Evolutionary conservation across 2,888 invertebrate species (phyloP).

Genomic region (Allygus modestus): DNA sequence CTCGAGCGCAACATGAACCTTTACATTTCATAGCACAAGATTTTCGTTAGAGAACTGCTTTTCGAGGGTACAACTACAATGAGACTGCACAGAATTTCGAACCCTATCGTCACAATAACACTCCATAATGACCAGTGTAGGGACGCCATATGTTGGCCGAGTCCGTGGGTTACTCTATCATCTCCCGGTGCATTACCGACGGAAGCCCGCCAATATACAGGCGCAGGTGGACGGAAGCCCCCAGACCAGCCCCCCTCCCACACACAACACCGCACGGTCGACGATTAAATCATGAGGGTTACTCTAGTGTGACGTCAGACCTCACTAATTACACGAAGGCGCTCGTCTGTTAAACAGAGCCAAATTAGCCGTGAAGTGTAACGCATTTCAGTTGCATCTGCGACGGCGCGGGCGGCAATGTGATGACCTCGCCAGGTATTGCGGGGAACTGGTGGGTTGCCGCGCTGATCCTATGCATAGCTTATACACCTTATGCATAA

Average conservation of each 20-base stretch:
- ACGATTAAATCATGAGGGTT: conserved; percentile 46
- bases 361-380: conserved; percentile 51
- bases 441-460: neutral
- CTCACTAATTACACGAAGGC: conserved; percentile 38
- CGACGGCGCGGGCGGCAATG: neutral
- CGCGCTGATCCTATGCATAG: too few relatives aligned
- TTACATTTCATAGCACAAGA: too few relatives aligned
- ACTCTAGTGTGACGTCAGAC: conserved; percentile 44
- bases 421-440: neutral
- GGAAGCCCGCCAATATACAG: conserved; percentile 21
- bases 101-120: neutral
- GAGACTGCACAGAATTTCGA: too few relatives aligned
- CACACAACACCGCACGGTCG: neutral
- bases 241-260: neutral
- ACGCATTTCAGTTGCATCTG: conserved; percentile 1
- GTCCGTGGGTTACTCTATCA: conserved; percentile 17
- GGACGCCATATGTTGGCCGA: conserved; percentile 14
- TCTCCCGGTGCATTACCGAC: conserved; percentile 35
- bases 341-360: conserved; percentile 46
- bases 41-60: too few relatives aligned
- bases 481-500: too few relatives aligned
- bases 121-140: neutral
- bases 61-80: too few relatives aligned
- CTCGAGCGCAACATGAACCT: too few relatives aligned
- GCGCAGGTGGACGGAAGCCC: conserved; percentile 53